These are phyloP conservation scores for Manduca sexta DNA, from an alignment of 1,140 invertebrate genomes.

Conservation along the genomic window DNA sequence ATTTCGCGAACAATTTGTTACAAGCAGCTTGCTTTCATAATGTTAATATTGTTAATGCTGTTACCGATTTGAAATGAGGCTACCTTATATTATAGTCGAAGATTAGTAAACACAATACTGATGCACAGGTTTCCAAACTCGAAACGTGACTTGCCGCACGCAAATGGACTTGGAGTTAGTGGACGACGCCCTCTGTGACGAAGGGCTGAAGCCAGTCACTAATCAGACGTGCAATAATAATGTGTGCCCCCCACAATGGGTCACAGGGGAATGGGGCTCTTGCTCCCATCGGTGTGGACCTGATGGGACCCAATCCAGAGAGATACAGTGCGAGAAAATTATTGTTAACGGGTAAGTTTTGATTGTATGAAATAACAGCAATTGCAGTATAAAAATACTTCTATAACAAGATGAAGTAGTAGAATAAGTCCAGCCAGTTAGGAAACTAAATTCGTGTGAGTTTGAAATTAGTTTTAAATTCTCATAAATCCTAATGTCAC, in stretches of 20 bases:
- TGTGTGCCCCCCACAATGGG: constrained; percentile 90
- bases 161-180: constrained; percentile 79
- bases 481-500: no score
- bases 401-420: no score
- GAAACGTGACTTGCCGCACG: constrained; percentile 82
- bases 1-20: no score
- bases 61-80: no score
- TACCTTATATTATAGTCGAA: no score
- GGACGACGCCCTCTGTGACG: constrained; percentile 86
- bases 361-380: not conserved
- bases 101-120: no score
- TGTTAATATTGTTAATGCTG: no score
- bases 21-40: no score
- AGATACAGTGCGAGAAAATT: constrained; percentile 86
- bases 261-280: constrained; percentile 84
- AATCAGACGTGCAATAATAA: constrained; percentile 83
- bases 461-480: no score
- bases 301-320: constrained; percentile 79
- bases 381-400: no score
- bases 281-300: constrained; percentile 88
- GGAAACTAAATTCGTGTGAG: no score
- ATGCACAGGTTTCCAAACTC: constrained; percentile 79
- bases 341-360: constrained; percentile 74
- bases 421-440: no score
- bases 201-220: constrained; percentile 77